Base-by-base conservation (phyloP, 2,888 invertebrate genomes). In the Drosophila phalerata region DNA sequence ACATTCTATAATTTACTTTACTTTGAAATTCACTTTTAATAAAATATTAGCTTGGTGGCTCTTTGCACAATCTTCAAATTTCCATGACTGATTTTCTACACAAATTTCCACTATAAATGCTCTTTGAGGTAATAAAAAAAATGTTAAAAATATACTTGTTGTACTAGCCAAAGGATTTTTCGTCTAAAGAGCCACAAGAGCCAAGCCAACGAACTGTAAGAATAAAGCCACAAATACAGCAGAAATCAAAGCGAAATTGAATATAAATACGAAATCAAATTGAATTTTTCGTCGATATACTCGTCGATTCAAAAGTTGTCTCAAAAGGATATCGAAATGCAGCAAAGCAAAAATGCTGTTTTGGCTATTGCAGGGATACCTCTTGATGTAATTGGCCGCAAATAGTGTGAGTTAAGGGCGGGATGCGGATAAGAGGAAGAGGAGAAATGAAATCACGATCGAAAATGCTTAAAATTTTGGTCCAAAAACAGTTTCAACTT, bases 261-360 rank as follows among this genome's bases (percentile, higher is more conserved):
- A 89, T 87, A 89, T 78, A 89, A 89, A 89, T 82, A 76, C 78
- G 65, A 86, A 79, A 84, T 86, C 75, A 81, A 86, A 87, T 84
- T 60, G 80, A 75, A 73, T 80, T 80, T 53, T 48, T 76, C 56
- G n/a, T 56, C 57, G 38, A 47, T 53, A 47, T 45, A 63, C 30
- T 30, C 10, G 9, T 30, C 30, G 69, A 75, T 78, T 58, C 45
- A 30, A 64, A 62, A 67, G 65, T 65, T 73, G 67, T 69, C 19
- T 19, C 10, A 52, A 43, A 68, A 42, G 34, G 30, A 51, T 51
- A 51, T 58, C 19, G n/a, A 53, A 64, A n/a, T 49, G 17, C 42
- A 38, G 38, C 48, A 51, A 53, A 30, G 68, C 28, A 34, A 63
- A 37, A 62, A 37, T 56, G 28, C 42, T 34, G 17, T 32, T 10